Evolutionary conservation across 2,113 vertebrate species (phyloP).

Genomic region (Prinia subflava): DNA sequence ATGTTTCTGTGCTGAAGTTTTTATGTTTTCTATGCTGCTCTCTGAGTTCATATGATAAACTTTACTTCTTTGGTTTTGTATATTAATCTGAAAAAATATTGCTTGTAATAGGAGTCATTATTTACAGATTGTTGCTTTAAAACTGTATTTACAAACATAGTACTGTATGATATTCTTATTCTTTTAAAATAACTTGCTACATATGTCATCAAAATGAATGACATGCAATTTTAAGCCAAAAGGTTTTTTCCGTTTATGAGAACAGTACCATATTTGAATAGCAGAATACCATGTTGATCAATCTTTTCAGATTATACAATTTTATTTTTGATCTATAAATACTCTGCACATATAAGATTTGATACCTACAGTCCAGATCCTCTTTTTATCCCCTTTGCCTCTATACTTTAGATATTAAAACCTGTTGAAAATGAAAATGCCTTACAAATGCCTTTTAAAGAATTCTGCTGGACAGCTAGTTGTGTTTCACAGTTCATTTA

Average conservation of each 20-base stretch:
- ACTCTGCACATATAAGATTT: background rate
- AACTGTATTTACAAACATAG: background rate
- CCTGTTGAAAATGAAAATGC: background rate
- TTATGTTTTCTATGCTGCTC: background rate
- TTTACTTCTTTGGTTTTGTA: background rate
- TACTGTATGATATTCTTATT: background rate
- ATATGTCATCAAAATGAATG: background rate
- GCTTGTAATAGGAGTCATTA: background rate
- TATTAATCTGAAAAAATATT: background rate
- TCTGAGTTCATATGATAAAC: background rate
- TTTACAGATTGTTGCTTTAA: background rate
- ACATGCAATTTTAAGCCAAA: background rate
- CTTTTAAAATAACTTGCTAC: background rate
- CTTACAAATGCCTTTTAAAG: background rate
- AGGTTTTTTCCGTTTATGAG: background rate
- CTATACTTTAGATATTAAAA: background rate
- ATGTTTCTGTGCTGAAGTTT: background rate
- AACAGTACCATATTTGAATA: background rate
- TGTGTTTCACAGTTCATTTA: background rate
- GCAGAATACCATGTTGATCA: background rate
- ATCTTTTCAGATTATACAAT: background rate
- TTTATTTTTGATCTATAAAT: background rate
- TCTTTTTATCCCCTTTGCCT: background rate
- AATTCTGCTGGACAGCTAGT: background rate
- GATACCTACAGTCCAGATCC: background rate